A percentile compares a stretch with the other conserved stretches of the same genome.
phyloP scores from a whole-genome alignment of 2,113 vertebrate species.

The Chascanopsetta lugubris region DNA sequence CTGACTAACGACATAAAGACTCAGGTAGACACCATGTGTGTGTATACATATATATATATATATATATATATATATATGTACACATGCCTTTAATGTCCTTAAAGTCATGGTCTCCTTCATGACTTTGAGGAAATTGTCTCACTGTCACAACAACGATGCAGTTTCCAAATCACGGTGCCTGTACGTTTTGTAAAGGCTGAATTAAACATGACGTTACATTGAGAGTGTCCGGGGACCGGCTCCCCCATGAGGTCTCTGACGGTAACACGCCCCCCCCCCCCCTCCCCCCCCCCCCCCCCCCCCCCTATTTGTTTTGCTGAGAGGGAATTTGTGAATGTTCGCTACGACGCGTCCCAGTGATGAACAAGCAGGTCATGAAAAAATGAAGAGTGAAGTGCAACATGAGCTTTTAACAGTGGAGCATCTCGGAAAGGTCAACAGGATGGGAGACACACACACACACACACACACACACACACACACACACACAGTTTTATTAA shows the following conservation, averaged over 20 bases:
- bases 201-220: slow-evolving; percentile 29
- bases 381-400: slow-evolving; percentile 69
- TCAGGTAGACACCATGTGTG: too few relatives aligned
- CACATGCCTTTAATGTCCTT: too few relatives aligned
- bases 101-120: background rate
- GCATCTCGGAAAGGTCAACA: slow-evolving; percentile 64
- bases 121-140: background rate
- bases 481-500: slow-evolving; percentile 70
- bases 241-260: slow-evolving; percentile 39
- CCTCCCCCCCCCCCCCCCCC: too few relatives aligned
- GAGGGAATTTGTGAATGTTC: slow-evolving; percentile 54
- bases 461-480: too few relatives aligned
- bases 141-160: slow-evolving; percentile 3
- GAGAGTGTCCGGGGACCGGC: slow-evolving; percentile 11
- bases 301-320: slow-evolving; percentile 61
- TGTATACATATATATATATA: too few relatives aligned
- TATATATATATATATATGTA: too few relatives aligned
- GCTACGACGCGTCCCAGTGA: slow-evolving; percentile 45
- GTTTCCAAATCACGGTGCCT: slow-evolving; percentile 11
- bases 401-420: slow-evolving; percentile 69
- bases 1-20: too few relatives aligned
- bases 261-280: too few relatives aligned
- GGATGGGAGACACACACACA: too few relatives aligned
- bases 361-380: slow-evolving; percentile 73
- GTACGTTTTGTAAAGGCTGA: slow-evolving; percentile 23